Evolutionary conservation across 2,888 invertebrate species (phyloP), one percentile per base, ranked within the genome.

Genomic region (Drosophila hawaiiensis): DNA sequence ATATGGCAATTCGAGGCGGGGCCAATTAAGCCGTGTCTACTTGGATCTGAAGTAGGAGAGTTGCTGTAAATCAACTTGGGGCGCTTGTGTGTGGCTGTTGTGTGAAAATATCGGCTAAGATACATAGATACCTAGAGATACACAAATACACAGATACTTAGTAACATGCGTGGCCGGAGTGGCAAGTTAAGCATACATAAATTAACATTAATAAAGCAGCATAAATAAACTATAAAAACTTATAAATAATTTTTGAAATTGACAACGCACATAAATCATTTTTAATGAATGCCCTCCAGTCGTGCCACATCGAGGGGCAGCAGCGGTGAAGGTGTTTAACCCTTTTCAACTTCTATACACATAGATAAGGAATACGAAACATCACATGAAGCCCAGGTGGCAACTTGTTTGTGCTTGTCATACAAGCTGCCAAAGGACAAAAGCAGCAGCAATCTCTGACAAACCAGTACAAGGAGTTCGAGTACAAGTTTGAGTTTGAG

Each of bases 191-290:
- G 75, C 83, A 83, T 81, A 85, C 90, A 86, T 86, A 90, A 90
- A 90, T 86, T 86, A 86, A 83, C 78, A 82, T 88, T 90, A 90
- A 86, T 86, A 86, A 84, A 87, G 74, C 61, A 68, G 85, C 82
- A 73, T 60, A 78, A 73, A 80, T 73, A 80, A 80, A 74, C 67
- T 74, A 72, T 68, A 60, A 75, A 81, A 78, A 79, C 70, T 73
- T 81, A 81, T 78, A 81, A 81, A 81, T 81, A 82, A 81, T 78
- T 78, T 73, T 68, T 39, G 16, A 80, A 82, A 73, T 76, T 62
- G 68, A 82, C 82, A 75, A 59, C 47, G 47, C 73, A 68, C 73
- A 88, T 88, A 90, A 88, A 90, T 88, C 90, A 88, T 90, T 76
- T 82, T 89, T 90, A 88, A 88, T 90, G 88, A 83, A 78, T 64